Conservation (phyloP, 2,888 invertebrate species). For the Drosophila stalkeri region DNA sequence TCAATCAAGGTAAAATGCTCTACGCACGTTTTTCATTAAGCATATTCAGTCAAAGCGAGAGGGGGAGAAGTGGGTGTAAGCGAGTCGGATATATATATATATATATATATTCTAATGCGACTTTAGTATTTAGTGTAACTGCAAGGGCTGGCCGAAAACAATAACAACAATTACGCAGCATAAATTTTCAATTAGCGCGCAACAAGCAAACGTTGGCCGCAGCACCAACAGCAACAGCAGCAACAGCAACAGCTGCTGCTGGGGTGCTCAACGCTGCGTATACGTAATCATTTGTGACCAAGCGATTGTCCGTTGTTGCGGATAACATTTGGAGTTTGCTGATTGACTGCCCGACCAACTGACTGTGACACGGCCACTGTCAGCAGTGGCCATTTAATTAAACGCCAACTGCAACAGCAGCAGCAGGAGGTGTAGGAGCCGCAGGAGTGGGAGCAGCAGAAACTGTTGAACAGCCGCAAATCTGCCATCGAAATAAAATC, state of each 20-base stretch:
- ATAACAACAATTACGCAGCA: constrained; percentile 31
- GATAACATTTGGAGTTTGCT: constrained; percentile 25
- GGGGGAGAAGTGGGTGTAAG: background rate
- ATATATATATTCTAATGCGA: constrained; percentile 1
- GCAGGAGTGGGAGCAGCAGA: constrained; percentile 7
- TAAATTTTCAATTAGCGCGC: constrained; percentile 36
- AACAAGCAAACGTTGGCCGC: constrained; percentile 12
- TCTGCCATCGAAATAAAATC: constrained; percentile 48
- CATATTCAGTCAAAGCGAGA: background rate
- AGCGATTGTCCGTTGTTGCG: constrained; percentile 25
- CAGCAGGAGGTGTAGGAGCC: constrained; percentile 3
- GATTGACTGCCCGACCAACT: constrained; percentile 44
- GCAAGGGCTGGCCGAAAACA: constrained; percentile 15
- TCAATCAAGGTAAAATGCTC: constrained; percentile 10
- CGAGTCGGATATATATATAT: background rate
- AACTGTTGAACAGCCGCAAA: constrained; percentile 37
- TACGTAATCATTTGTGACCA: constrained; percentile 53
- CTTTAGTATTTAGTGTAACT: constrained; percentile 13
- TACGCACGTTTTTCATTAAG: constrained; percentile 7
- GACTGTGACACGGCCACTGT: constrained; percentile 29
- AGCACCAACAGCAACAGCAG: background rate
- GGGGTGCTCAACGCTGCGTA: constrained; percentile 37
- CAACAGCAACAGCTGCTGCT: constrained; percentile 6
- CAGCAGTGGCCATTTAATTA: constrained; percentile 60
- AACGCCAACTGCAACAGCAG: constrained; percentile 35